Base-by-base conservation (phyloP, 2,113 vertebrate genomes). In the Periophthalmus modestus region DNA sequence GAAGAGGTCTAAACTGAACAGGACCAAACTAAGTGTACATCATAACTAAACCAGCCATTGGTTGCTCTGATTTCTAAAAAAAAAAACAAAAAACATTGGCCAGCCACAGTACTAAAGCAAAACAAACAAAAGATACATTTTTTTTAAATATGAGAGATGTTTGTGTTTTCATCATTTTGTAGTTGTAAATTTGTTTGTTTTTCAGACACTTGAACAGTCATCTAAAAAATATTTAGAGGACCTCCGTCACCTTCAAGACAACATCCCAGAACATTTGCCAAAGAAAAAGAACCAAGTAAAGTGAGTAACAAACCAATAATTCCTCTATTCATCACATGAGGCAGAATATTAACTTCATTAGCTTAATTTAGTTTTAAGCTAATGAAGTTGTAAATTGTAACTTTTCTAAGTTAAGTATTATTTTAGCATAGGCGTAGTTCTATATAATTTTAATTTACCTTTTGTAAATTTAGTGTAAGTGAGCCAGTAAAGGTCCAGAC, bases 251-350 rank as follows among this genome's bases (percentile, higher is more conserved):
- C 79, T 94, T 10, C 89, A 81, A 21, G 78, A 92, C 58, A 91
- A 94, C 79, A 77, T 89, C 2, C 93, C 93, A 6, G 55, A 71
- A 46, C 91, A 93, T 80, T 89, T 94, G 85, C 90, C 92, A 15
- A 74, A 39, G 72, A 90, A 59, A 58, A 87, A 74, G 61, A 71
- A 11, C 4, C 43, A 66, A 15, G 57, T 63, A 62, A 80, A 23
- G 91, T 93, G 71, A 90, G 89, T 66, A 55, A 23, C 23, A 23
- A 50, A 50, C 48, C 5, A 18, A 15, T 50, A 18, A 50, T 16
- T 50, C 7, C 9, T 43, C 39, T 43, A 9, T 43, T 43, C 39
- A 43, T 43, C 6, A 43, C 10, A 10, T 43, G 39, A 43, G 2
- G 10, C 39, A 43, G 39, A 52, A 52, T 16, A 52, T n/a, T n/a